Base-by-base conservation (phyloP, 2,888 invertebrate species). In the Caenorhabditis virilis region DNA sequence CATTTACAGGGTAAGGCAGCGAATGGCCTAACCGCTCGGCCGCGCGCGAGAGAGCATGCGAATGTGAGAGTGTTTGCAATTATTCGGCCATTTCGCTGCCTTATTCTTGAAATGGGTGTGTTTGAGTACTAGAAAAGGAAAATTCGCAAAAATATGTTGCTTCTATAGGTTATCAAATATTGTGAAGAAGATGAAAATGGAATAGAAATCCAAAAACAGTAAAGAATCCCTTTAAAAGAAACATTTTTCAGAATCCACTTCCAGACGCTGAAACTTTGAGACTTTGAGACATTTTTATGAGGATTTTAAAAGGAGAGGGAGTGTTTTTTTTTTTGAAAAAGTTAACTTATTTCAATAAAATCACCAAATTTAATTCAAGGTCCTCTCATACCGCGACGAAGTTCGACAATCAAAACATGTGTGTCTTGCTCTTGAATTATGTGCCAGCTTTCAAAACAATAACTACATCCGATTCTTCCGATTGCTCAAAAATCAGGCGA, bases 251-350 rank as follows among this genome's bases (percentile, higher is more conserved):
- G 66, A 66, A 66, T 33, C 66, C 66, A 7, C 30, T 67, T 20
- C 60, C 58, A 9, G 66, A 67, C 9, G 62, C 61, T 2, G 53
- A n/a, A n/a, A n/a, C n/a, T n/a, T n/a, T n/a, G n/a, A n/a, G n/a
- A n/a, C n/a, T n/a, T n/a, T n/a, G n/a, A n/a, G 94, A 78, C 95
- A 98, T 82, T 90, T 97, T 89, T 98, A 98, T 83, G 88, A 91
- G 39, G 95, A 97, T 85, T 88, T 95, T 33, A 59, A 49, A 22
- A 61, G 54, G 43, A 49, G 60, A 77, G 87, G 86, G 1, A 70
- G n/a, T n/a, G n/a, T n/a, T n/a, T n/a, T 84, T n/a, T 72, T 68
- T 33, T 94, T 93, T 83, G 88, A 88, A 0, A 90, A 90, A 72
- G 97, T 98, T 84, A 88, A 93, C 0, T 98, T 98, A 85, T 98